A percentile compares a stretch with the other conserved stretches of the same genome.
Evolutionary conservation across 2,888 invertebrate genomes (phyloP).

Genomic region (Tryphoninae sp.): DNA sequence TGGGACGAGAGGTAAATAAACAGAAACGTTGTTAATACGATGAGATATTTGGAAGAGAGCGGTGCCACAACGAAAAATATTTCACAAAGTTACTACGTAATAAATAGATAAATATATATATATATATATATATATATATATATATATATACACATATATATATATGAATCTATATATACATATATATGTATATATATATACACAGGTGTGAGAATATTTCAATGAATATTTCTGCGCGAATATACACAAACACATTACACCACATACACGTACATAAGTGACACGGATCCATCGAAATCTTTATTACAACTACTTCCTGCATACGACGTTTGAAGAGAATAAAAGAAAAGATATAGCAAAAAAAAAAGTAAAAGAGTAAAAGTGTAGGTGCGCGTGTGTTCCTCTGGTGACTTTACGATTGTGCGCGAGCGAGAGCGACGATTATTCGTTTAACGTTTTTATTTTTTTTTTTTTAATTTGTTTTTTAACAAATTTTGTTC

Average conservation of each 20-base stretch:
- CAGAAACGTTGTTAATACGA: background rate
- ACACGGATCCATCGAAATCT: constrained; percentile 9
- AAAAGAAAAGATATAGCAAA: constrained; percentile 15
- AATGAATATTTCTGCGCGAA: background rate
- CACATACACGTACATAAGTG: constrained; percentile 8
- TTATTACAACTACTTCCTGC: constrained; percentile 39
- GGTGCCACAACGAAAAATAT: constrained; percentile 41
- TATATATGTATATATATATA: constrained; percentile 5
- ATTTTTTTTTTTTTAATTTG: background rate
- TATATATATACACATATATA: constrained; percentile 2
- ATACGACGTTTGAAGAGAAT: constrained; percentile 4
- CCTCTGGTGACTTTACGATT: constrained; percentile 51
- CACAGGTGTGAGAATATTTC: constrained; percentile 31
- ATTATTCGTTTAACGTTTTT: constrained; percentile 6
- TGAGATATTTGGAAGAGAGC: background rate
- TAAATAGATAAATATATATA: constrained; percentile 20
- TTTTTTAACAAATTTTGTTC: background rate
- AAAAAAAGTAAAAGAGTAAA: background rate
- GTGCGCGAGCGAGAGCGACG: constrained; percentile 36
- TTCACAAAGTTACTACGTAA: constrained; percentile 43
- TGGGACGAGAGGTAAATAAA: background rate
- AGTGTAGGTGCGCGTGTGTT: constrained; percentile 10
- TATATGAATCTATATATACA: constrained; percentile 18
- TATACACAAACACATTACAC: background rate
- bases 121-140: constrained; percentile 27